Conservation (phyloP, 2,888 invertebrate species). For the Nipponacmea schrenckii region DNA sequence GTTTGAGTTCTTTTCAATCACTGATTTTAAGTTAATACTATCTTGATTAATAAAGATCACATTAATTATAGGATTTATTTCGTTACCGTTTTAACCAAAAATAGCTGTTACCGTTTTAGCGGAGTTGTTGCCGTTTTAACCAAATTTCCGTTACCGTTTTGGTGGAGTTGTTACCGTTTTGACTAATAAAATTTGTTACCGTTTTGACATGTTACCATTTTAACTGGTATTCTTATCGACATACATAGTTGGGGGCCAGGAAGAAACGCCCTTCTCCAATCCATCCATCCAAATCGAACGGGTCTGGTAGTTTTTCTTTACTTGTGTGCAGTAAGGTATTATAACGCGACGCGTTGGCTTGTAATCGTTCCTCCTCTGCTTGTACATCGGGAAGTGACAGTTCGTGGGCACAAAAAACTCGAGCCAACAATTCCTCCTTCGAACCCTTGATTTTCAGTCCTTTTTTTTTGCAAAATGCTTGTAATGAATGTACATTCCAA, state of each 20-base stretch:
- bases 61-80: no score
- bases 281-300: neutral
- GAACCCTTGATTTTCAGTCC: neutral
- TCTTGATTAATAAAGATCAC: no score
- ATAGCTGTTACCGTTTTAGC: no score
- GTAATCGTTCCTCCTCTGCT: neutral
- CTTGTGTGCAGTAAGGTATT: neutral
- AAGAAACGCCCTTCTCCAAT: conserved; percentile 3
- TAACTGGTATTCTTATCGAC: no score
- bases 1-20: no score
- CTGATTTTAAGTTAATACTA: no score
- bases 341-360: neutral
- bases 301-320: neutral
- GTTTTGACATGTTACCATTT: no score
- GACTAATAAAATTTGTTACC: no score
- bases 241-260: conserved; percentile 17
- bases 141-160: no score
- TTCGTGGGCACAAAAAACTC: neutral
- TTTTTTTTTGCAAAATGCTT: neutral
- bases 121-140: no score
- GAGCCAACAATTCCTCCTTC: neutral
- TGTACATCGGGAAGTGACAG: neutral
- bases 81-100: no score
- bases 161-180: no score
- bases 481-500: neutral